Base-by-base conservation (phyloP, 2,888 invertebrate genomes). In the Trimorus sp. region DNA sequence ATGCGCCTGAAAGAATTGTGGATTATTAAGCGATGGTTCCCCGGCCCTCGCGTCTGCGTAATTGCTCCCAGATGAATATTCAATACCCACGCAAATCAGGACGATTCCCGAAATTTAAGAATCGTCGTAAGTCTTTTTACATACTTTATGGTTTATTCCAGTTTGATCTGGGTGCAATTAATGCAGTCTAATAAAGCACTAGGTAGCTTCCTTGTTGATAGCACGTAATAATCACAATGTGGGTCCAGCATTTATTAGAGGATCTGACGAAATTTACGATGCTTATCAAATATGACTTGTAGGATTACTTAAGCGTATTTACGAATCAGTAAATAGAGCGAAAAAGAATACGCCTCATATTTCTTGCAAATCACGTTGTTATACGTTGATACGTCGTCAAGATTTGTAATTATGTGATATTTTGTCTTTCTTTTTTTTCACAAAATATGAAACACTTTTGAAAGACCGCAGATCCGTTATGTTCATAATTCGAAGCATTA, bases 1-100 rank as follows among this genome's bases (percentile, higher is more conserved):
- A 88, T 87, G 88, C 88, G 88, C 88, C 87, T 86, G 83, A 73
- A 83, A 77, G 71, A 81, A 84, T 84, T 78, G 77, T 69, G 77
- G 77, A 59, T 74, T 82, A 85, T 85, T 83, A 84, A 71, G 77
- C 42, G 65, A 70, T 70, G 76, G 66, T 56, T 79, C 79, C 69
- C 69, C 69, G 65, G 70, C 65, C 78, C 78, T 85, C 82, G 84
- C 86, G 80, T 76, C 77, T 77, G 77, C 79, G 77, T 80, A 76
- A 68, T 82, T 76, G 56, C 65, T 71, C n/a, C 54, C 58, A 45
- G 54, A 70, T 79, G 60, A 79, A 75, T 70, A 71, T 75, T 75
- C 71, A 36, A 69, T 69, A 69, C 54, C n/a, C 26, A 26, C 26
- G 26, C 26, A 4, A 26, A 26, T 26, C 26, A 26, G 26, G 26